phyloP scores from a whole-genome alignment of 2,113 vertebrate genomes.

The Carettochelys insculpta region DNA sequence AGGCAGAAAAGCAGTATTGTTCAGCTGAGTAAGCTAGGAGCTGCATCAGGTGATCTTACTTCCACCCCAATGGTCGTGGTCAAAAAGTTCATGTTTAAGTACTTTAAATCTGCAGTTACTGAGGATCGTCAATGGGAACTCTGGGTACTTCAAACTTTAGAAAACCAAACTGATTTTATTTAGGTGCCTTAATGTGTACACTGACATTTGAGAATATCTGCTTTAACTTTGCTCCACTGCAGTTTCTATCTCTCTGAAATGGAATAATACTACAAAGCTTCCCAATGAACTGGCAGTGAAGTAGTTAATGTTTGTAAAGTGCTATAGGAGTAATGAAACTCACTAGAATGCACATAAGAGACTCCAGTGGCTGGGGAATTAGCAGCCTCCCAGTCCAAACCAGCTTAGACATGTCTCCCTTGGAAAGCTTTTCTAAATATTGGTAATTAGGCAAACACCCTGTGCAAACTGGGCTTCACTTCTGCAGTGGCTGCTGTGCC shows the following conservation, averaged over 20 bases:
- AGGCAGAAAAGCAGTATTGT: not conserved
- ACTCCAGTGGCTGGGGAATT: not conserved
- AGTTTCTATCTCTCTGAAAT: not conserved
- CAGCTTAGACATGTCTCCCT: not conserved
- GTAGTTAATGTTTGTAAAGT: not conserved
- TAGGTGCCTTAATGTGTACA: not conserved
- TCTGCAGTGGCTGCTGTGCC: not conserved
- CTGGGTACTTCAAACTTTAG: not conserved
- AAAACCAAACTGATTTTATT: fast-evolving
- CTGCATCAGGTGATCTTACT: not conserved
- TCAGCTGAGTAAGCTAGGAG: not conserved
- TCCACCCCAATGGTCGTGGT: fast-evolving
- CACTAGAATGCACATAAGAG: fast-evolving
- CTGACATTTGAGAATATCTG: not conserved
- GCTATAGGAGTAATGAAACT: not conserved
- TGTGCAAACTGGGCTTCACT: not conserved
- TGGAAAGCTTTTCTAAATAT: not conserved
- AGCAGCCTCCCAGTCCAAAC: not conserved
- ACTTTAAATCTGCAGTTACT: not conserved
- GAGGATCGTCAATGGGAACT: not conserved
- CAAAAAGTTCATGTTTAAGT: not conserved
- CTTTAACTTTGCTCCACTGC: not conserved
- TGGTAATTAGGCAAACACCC: not conserved
- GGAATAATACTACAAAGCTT: not conserved
- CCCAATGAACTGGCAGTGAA: not conserved